phyloP scores from a whole-genome alignment of 2,797 vertebrate species.

The Enteromius afrohamiltoni region DNA sequence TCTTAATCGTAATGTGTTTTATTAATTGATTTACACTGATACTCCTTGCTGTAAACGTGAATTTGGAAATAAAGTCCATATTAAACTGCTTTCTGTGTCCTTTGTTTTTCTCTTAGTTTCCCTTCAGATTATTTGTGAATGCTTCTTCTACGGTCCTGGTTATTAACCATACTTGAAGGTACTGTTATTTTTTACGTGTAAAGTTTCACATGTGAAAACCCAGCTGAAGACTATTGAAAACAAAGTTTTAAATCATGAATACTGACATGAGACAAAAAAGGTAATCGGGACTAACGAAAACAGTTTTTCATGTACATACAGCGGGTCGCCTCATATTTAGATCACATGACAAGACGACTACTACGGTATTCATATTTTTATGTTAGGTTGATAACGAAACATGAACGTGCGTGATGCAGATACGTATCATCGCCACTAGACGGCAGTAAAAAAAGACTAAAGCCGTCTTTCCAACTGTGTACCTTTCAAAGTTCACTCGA shows the following conservation, averaged over 20 bases:
- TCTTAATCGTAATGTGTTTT: constrained; percentile 85
- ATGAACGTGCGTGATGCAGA: background rate
- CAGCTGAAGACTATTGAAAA: background rate
- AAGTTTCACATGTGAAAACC: background rate
- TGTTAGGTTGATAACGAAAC: background rate
- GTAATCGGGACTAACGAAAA: background rate
- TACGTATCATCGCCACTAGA: background rate
- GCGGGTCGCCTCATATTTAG: background rate
- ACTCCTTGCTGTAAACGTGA: constrained; percentile 85
- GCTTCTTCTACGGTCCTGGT: too few relatives aligned
- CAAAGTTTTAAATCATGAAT: background rate
- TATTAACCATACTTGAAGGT: background rate
- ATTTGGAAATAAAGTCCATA: constrained; percentile 90
- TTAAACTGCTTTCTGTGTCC: constrained; percentile 51
- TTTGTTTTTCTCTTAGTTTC: background rate
- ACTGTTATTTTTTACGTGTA: background rate
- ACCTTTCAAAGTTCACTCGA: background rate
- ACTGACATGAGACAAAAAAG: background rate
- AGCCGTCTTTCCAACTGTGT: background rate
- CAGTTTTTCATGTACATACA: background rate
- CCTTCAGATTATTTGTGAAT: background rate
- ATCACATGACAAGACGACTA: background rate
- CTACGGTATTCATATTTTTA: background rate
- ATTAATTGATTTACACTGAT: constrained; percentile 80
- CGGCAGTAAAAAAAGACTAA: background rate